Percentiles rank a stretch among this genome's conserved stretches.
phyloP scores from a whole-genome alignment of 2,888 invertebrate genomes.

The Zootermopsis nevadensis region DNA sequence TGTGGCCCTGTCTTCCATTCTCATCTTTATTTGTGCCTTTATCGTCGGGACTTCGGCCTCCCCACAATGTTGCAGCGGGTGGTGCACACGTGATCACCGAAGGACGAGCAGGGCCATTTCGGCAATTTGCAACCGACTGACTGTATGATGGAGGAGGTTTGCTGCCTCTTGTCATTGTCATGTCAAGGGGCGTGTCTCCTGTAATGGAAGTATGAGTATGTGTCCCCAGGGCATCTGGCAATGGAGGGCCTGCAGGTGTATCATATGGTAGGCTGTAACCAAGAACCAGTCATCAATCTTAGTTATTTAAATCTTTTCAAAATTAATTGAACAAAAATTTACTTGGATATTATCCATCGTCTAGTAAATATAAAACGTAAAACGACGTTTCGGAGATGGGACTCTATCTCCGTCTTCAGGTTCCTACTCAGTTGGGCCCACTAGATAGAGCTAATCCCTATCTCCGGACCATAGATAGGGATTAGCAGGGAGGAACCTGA shows the following conservation, averaged over 20 bases:
- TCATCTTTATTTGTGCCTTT: constrained; percentile 30
- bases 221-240: constrained; percentile 20
- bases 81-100: constrained; percentile 74
- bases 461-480: no score
- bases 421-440: no score
- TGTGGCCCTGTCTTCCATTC: constrained; percentile 45
- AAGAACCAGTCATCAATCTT: not conserved
- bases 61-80: constrained; percentile 45
- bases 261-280: not conserved
- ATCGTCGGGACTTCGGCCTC: not conserved
- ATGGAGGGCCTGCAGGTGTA: not conserved
- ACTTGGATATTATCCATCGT: no score
- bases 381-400: no score
- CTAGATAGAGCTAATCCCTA: no score
- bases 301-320: no score
- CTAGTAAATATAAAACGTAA: no score
- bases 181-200: constrained; percentile 70
- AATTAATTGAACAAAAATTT: no score
- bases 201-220: constrained; percentile 22
- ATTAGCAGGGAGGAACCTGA: no score
- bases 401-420: no score
- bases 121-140: constrained; percentile 58
- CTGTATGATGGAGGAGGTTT: constrained; percentile 73
- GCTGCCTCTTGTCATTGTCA: constrained; percentile 61
- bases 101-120: constrained; percentile 62